These are phyloP conservation scores for Lucinisca nassula DNA, from an alignment of 2,888 invertebrate genomes.

Conservation along the genomic window DNA sequence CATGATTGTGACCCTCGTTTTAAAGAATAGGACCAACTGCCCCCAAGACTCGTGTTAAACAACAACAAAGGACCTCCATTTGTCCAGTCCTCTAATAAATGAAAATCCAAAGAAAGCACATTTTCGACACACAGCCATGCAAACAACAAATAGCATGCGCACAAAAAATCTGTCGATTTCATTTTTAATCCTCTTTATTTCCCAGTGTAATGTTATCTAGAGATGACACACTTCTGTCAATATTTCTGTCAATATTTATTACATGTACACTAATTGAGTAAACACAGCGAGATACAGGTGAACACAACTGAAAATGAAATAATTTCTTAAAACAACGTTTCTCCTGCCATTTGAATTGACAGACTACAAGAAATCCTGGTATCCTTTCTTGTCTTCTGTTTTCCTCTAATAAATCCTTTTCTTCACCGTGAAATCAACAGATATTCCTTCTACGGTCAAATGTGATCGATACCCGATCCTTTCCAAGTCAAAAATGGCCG, in stretches of 20 bases:
- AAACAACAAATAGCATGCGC: neutral
- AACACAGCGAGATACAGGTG: neutral
- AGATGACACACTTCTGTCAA: neutral
- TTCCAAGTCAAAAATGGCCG: conserved; percentile 12
- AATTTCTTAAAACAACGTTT: neutral
- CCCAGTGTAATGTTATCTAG: neutral
- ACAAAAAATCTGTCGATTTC: neutral
- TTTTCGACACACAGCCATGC: neutral
- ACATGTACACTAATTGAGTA: neutral
- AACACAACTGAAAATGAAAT: neutral
- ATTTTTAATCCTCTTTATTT: neutral
- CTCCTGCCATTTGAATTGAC: neutral
- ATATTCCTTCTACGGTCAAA: conserved; percentile 10
- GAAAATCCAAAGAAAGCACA: conserved; percentile 64
- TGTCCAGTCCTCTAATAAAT: conserved; percentile 54
- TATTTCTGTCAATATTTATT: neutral
- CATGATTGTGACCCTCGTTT: conserved; percentile 56
- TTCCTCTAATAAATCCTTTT: neutral
- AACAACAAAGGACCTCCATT: conserved; percentile 63
- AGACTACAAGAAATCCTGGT: neutral
- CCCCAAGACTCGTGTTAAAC: conserved; percentile 82
- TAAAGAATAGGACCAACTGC: conserved; percentile 89
- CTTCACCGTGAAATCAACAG: neutral
- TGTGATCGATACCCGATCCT: conserved; percentile 10
- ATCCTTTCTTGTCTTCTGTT: neutral